These are phyloP conservation scores for Margarornis squamiger DNA, from an alignment of 2,797 vertebrate genomes.

Conservation along the genomic window DNA sequence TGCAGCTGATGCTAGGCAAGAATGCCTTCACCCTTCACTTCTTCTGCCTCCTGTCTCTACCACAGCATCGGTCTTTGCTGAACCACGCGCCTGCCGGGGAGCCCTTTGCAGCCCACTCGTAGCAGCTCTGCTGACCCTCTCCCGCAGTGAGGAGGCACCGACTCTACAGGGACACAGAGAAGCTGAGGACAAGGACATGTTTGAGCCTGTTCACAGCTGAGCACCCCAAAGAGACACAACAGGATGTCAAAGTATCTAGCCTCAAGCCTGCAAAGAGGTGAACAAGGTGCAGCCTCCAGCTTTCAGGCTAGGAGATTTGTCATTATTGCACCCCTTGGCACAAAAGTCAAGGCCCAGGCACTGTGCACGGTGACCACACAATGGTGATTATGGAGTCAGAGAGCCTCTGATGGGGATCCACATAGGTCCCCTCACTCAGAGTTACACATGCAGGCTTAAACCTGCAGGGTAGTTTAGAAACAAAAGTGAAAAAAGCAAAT, in stretches of 20 bases:
- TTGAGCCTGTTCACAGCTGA: not conserved
- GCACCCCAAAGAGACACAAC: not conserved
- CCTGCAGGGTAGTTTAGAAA: not conserved
- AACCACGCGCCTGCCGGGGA: fast-evolving
- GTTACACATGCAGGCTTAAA: not conserved
- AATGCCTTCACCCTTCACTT: not conserved
- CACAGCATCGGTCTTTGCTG: fast-evolving
- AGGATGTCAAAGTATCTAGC: not conserved
- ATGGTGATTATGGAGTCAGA: not conserved
- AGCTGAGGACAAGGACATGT: not conserved
- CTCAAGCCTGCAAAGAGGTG: not conserved
- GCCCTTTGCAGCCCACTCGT: fast-evolving
- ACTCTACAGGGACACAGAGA: fast-evolving
- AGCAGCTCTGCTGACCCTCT: not conserved
- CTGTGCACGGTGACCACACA: fast-evolving
- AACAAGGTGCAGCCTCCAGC: not conserved
- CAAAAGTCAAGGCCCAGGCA: not conserved
- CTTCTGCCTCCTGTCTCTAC: fast-evolving
- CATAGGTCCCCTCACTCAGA: not conserved
- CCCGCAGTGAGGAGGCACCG: fast-evolving
- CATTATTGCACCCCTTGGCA: not conserved
- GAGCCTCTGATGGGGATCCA: not conserved
- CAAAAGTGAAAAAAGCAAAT: not conserved
- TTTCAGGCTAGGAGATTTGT: not conserved
- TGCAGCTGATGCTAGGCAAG: not conserved